Percentiles rank a stretch among this genome's conserved stretches.
Evolutionary conservation across 2,888 invertebrate genomes (phyloP).

Genomic region (Microctonus hyperodae): DNA sequence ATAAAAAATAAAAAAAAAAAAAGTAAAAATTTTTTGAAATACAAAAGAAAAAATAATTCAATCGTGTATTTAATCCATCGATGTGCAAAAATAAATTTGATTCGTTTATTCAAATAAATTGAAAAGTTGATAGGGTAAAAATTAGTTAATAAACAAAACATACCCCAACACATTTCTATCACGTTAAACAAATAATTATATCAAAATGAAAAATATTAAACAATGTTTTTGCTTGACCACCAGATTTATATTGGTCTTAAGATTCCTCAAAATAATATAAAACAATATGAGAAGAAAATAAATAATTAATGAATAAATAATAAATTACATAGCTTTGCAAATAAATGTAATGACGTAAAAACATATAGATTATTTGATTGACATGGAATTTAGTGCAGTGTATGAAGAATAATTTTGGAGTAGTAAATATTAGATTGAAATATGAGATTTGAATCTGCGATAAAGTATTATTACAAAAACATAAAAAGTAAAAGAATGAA

Average conservation of each 20-base stretch:
- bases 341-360: neutral
- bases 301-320: neutral
- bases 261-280: neutral
- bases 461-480: conserved; percentile 29
- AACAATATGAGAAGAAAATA: neutral
- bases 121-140: neutral
- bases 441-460: neutral
- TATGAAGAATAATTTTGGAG: neutral
- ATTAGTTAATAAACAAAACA: conserved; percentile 1
- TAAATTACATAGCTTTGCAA: conserved; percentile 6
- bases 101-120: conserved; percentile 24
- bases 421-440: neutral
- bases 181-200: neutral
- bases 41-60: neutral
- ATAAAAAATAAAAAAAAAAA: neutral
- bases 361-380: conserved; percentile 10
- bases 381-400: neutral
- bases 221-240: neutral
- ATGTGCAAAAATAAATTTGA: conserved; percentile 20
- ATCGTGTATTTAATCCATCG: conserved; percentile 12
- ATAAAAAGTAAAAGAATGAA: conserved; percentile 24
- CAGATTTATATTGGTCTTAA: neutral
- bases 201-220: neutral
- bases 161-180: neutral
- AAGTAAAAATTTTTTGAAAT: neutral